Evolutionary conservation across 2,888 invertebrate genomes (phyloP).

Genomic region (Amphipyra berbera): DNA sequence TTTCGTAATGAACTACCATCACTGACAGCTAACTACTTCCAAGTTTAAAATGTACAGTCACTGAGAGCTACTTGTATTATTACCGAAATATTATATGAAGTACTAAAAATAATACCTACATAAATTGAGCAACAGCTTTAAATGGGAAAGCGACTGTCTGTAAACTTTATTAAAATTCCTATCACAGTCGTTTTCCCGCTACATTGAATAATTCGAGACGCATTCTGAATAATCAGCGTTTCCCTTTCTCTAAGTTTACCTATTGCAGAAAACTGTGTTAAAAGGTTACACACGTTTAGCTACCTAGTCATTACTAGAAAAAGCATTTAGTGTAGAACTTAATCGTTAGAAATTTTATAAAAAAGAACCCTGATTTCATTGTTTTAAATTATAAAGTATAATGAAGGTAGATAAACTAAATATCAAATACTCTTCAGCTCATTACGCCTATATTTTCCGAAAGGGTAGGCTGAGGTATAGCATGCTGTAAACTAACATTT

Average conservation of each 20-base stretch:
- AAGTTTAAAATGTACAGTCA: slow-evolving; percentile 15
- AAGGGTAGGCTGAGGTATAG: too few species aligned
- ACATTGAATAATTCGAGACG: slow-evolving; percentile 76
- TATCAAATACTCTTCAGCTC: too few species aligned
- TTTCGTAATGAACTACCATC: slow-evolving; percentile 63
- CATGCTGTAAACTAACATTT: too few species aligned
- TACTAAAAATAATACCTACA: slow-evolving; percentile 37
- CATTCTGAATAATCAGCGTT: slow-evolving; percentile 70
- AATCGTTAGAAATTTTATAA: too few species aligned
- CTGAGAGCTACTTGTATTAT: background rate
- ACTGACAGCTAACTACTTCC: slow-evolving; percentile 7
- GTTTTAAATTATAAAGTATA: too few species aligned
- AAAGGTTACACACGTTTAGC: slow-evolving; percentile 27
- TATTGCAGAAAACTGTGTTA: slow-evolving; percentile 36
- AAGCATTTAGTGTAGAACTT: too few species aligned
- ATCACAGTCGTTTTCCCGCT: slow-evolving; percentile 69
- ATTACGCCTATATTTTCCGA: too few species aligned
- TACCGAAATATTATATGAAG: background rate
- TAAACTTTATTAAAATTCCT: slow-evolving; percentile 70
- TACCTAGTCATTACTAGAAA: background rate
- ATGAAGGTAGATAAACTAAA: too few species aligned
- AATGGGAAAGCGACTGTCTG: slow-evolving; percentile 69
- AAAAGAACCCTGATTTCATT: too few species aligned
- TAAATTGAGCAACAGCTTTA: slow-evolving; percentile 49
- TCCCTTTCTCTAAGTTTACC: slow-evolving; percentile 66